Percentiles rank a stretch among this genome's conserved stretches.
These are phyloP conservation scores for Rhabdophis nuchalis DNA, from an alignment of 2,797 vertebrate genomes.

Conservation along the genomic window DNA sequence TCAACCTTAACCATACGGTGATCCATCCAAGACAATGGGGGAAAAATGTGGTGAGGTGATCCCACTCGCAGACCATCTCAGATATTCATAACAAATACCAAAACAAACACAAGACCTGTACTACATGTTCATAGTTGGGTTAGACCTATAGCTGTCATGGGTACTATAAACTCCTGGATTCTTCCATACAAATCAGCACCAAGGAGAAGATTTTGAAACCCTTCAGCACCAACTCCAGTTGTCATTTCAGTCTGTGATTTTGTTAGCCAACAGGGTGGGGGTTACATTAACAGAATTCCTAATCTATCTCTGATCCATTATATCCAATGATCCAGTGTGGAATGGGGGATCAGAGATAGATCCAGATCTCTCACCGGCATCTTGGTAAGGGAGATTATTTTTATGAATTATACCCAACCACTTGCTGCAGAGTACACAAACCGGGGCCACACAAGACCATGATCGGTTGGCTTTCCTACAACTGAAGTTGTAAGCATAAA, in stretches of 20 bases:
- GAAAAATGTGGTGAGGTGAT: neutral
- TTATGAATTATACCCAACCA: neutral
- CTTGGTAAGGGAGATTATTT: neutral
- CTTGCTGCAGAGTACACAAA: neutral
- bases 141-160: neutral
- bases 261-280: neutral
- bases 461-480: neutral
- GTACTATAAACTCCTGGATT: neutral
- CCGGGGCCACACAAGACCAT: neutral
- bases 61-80: neutral
- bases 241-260: neutral
- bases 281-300: neutral
- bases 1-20: neutral
- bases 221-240: neutral
- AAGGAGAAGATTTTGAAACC: neutral
- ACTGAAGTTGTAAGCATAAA: neutral
- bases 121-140: neutral
- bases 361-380: neutral
- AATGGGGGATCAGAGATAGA: neutral
- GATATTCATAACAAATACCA: neutral
- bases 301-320: neutral
- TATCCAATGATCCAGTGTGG: neutral
- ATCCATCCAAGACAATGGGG: neutral
- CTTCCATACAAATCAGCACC: neutral
- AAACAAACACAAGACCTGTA: neutral